Base-by-base conservation (phyloP, 2,888 invertebrate species). In the Drosophila nr. perissopoda region DNA sequence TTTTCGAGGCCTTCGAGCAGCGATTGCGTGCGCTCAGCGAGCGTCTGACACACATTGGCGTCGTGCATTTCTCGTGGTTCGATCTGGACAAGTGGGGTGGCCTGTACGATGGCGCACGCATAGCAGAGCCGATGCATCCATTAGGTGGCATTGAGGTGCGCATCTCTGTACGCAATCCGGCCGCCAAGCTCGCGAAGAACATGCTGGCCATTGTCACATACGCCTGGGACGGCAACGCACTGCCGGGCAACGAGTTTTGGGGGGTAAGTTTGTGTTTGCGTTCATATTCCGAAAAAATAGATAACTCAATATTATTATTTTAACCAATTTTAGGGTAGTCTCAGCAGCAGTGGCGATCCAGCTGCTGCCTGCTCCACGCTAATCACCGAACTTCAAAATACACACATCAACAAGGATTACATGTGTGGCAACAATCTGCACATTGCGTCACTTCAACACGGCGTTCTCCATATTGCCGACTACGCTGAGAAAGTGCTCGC, bases 221-320 rank as follows among this genome's bases (percentile, higher is more conserved):
- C 83, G 95, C 96, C 0, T 96, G 96, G 95, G 96, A 96, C 89
- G 95, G 95, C 5, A 96, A 96, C 86, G 94, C 96, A 1, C 94
- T 95, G 66, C 96, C 96, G 1, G 96, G 96, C 57, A 96, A 96
- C 82, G 96, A 96, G 83, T 96, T 95, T 90, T 96, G 96, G 96
- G 90, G 89, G 71, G 94, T 94, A 68, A 92, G 76, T 70, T 16
- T 21, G 21, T 21, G 21, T 25, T 46, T 46, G 16, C 7, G 16
- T 7, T 46, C 46, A 46, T 21, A 21, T 21, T 16, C 0, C 7
- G n/a, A 25, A 16, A 16, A 46, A 21, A 16, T 16, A 1, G 21
- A 46, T 16, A 21, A 21, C 6, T 42, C n/a, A n/a, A n/a, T n/a
- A 42, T 21, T 13, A 8, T 40, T 52, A 13, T 54, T 40, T 49